These are phyloP conservation scores for Prietella phreatophila DNA, from an alignment of 2,113 vertebrate genomes.

Conservation along the genomic window DNA sequence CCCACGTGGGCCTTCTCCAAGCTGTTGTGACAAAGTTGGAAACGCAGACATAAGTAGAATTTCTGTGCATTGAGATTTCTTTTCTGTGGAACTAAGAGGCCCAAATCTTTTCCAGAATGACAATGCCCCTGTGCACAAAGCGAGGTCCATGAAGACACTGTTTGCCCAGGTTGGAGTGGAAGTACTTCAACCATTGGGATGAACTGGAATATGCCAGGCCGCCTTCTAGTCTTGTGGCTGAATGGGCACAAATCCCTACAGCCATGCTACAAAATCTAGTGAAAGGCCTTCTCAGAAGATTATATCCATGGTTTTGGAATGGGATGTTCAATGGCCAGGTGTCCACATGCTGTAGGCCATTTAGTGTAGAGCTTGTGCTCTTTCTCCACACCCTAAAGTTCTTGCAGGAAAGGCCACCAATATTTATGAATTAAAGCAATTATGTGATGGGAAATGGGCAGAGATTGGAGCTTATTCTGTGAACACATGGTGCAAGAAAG, in stretches of 20 bases:
- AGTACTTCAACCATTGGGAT: neutral
- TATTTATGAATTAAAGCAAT: neutral
- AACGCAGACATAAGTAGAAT: no score
- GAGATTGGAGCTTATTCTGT: neutral
- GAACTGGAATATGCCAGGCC: neutral
- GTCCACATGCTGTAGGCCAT: neutral
- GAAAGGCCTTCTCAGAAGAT: no score
- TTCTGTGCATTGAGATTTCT: no score
- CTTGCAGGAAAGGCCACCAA: no score
- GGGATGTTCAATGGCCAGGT: neutral
- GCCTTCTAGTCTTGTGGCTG: neutral
- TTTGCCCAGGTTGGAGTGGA: neutral
- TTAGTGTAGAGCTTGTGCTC: neutral
- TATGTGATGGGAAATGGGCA: neutral
- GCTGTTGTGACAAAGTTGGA: no score
- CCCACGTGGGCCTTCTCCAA: no score
- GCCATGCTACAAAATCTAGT: neutral
- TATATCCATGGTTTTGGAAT: no score
- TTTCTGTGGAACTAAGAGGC: no score
- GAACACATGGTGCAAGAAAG: no score
- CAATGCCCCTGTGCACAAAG: neutral
- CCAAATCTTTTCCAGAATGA: no score
- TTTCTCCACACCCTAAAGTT: neutral
- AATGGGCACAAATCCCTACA: neutral
- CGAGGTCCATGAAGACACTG: neutral